Evolutionary conservation across 2,888 invertebrate species (phyloP), one percentile per base, ranked within the genome.

Genomic region (Lepidonotus clava): DNA sequence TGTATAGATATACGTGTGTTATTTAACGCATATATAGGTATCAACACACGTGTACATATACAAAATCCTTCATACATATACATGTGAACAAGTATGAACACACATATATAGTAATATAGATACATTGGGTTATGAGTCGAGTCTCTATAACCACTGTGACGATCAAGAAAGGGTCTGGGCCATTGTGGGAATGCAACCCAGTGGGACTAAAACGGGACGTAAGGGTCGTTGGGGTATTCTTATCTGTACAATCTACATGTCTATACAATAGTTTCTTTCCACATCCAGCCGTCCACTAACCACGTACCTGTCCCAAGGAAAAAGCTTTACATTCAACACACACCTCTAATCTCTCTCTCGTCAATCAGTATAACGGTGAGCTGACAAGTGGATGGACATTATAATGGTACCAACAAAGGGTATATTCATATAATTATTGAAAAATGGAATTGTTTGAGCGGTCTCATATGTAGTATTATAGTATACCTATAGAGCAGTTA

Each of bases 391-490:
- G 71, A 71, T 18, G 71, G 71, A 71, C 36, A 71, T 71, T 18
- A 71, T 38, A 36, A 38, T 34, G 18, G 71, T 34, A 71, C 18
- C 38, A 11, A 18, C 36, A 71, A 71, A 11, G 71, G 71, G 71
- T 71, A 71, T 71, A 38, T 34, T 71, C 71, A 71, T 71, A 71
- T 18, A 71, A 38, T 71, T 36, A 71, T 71, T 71, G 71, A 71
- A 21, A 71, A 71, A 80, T 80, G 80, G 80, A 46, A 80, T 46
- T 28, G 46, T 46, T 80, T 80, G 80, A 80, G 80, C 80, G 80
- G 80, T 34, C 61, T 61, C 61, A 24, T 71, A 71, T 71, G 38
- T 38, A 38, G n/a, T 71, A 71, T 61, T 61, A 71, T 18, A n/a
- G 34, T 71, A 71, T 38, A 38, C 38, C 38, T 36, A 34, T n/a